phyloP scores from a whole-genome alignment of 1,140 invertebrate genomes.

The Scaptomyza hsui region DNA sequence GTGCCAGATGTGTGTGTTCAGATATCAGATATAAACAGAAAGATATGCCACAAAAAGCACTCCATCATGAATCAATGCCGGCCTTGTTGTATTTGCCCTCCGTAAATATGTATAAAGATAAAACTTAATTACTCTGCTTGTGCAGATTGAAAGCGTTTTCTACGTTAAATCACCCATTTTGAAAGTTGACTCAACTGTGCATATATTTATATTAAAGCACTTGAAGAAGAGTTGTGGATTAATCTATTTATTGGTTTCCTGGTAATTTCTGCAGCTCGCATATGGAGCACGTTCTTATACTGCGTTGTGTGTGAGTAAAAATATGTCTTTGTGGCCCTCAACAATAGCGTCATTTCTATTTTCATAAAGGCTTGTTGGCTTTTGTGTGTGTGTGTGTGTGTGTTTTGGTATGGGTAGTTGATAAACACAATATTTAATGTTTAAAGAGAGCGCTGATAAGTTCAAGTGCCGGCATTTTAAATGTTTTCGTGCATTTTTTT shows the following conservation, averaged over 20 bases:
- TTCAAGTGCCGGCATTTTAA: conserved; percentile 41
- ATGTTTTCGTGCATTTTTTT: conserved; percentile 5
- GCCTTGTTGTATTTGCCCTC: conserved; percentile 21
- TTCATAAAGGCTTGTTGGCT: conserved; percentile 62
- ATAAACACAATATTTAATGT: conserved; percentile 44
- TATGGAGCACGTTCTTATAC: conserved; percentile 17
- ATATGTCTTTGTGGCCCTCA: conserved; percentile 16
- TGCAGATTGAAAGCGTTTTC: conserved; percentile 20
- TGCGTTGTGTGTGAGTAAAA: conserved; percentile 5
- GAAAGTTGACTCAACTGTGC: conserved; percentile 33
- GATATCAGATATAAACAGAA: conserved; percentile 24
- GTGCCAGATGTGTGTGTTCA: conserved; percentile 39
- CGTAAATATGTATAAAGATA: conserved; percentile 45
- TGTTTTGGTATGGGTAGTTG: conserved; percentile 51
- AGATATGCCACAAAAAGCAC: conserved; percentile 13
- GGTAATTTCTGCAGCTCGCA: neutral
- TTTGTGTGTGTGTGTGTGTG: conserved; percentile 20
- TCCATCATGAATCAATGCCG: conserved; percentile 39
- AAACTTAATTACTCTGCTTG: conserved; percentile 53
- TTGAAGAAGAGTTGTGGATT: conserved; percentile 28
- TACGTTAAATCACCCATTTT: conserved; percentile 39
- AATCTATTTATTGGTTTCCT: conserved; percentile 8
- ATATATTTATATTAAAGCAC: conserved; percentile 3
- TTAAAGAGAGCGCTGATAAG: conserved; percentile 27
- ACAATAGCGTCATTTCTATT: conserved; percentile 76